Evolutionary conservation across 2,113 vertebrate species (phyloP).

Genomic region (Bubalus kerabau): DNA sequence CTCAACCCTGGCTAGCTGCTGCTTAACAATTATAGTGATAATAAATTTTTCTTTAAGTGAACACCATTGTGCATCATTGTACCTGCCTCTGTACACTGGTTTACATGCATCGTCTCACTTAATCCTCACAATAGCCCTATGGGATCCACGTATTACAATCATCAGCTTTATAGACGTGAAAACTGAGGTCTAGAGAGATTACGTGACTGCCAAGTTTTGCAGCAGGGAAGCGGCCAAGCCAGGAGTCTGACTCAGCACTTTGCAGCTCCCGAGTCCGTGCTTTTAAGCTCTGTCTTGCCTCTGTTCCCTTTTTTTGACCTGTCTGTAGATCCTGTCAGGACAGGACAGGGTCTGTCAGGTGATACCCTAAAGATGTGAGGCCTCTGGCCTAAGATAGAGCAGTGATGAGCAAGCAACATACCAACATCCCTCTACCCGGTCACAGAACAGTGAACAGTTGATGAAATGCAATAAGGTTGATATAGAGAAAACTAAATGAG

Average conservation of each 20-base stretch:
- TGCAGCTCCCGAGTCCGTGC: not conserved
- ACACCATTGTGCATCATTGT: not conserved
- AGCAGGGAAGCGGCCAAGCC: not conserved
- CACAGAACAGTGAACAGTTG: not conserved
- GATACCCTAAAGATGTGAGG: not conserved
- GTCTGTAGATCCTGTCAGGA: not conserved
- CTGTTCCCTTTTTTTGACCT: not conserved
- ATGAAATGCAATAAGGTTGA: not conserved
- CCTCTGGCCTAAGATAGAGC: not conserved
- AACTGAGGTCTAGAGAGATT: not conserved
- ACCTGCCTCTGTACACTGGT: not conserved
- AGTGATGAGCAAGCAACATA: not conserved
- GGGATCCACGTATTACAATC: not conserved
- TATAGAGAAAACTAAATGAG: not conserved
- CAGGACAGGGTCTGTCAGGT: not conserved
- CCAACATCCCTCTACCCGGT: not conserved
- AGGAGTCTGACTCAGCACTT: not conserved
- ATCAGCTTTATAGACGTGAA: not conserved
- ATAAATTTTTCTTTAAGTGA: not conserved
- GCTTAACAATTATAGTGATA: not conserved
- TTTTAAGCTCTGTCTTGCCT: not conserved
- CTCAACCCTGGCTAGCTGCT: not conserved
- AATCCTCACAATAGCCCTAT: not conserved
- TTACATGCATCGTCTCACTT: not conserved
- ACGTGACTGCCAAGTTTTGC: not conserved